A percentile compares a stretch with the other conserved stretches of the same genome.
phyloP scores from a whole-genome alignment of 2,113 vertebrate genomes.

The Varanus salvator region DNA sequence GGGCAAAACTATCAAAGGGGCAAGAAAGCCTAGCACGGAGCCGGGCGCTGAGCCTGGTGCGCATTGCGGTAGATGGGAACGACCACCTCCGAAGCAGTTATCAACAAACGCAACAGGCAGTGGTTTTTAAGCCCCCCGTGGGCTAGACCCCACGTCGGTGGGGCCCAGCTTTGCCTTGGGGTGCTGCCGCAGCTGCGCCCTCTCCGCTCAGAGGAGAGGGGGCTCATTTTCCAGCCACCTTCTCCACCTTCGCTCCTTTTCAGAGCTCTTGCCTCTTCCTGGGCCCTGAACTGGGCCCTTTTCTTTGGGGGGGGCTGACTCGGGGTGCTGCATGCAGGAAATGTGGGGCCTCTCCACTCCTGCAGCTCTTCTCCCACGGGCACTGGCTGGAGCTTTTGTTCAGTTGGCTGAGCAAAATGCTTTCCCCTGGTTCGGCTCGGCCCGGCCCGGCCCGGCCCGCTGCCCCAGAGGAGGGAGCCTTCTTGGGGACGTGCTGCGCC shows the following conservation, averaged over 20 bases:
- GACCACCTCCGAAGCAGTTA: background rate
- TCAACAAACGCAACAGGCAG: background rate
- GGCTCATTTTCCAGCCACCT: constrained; percentile 13
- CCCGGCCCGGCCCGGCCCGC: rapidly evolving
- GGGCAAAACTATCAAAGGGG: background rate
- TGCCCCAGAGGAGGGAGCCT: background rate
- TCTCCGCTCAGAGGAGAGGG: background rate
- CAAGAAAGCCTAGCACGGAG: background rate
- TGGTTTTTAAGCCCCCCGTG: background rate
- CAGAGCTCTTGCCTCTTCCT: constrained; percentile 12
- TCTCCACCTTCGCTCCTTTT: background rate
- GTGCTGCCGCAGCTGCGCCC: constrained; percentile 44
- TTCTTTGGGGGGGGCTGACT: rapidly evolving
- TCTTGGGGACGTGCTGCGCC: background rate
- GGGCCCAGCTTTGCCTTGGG: background rate
- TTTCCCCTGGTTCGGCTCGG: background rate
- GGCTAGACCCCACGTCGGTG: background rate
- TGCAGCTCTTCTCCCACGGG: background rate
- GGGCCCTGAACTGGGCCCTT: background rate
- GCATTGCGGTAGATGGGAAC: background rate
- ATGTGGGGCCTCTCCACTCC: background rate
- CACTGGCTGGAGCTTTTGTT: background rate
- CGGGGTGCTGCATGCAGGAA: background rate
- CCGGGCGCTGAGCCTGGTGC: too few species aligned
- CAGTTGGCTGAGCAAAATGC: background rate